phyloP scores from a whole-genome alignment of 1,140 invertebrate genomes.

The Orchestia grillus region DNA sequence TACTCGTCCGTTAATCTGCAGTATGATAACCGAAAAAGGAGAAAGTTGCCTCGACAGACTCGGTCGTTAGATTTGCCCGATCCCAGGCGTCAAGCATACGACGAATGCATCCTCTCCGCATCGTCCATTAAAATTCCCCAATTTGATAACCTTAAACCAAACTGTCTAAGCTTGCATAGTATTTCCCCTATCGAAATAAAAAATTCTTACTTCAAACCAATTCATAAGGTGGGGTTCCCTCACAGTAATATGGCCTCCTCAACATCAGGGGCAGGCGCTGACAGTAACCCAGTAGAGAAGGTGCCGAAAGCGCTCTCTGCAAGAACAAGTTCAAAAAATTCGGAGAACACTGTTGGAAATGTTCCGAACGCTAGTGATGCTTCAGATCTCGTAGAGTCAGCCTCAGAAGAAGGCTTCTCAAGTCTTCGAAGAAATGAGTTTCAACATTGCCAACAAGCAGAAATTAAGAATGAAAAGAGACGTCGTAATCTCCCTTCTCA shows the following conservation, averaged over 20 bases:
- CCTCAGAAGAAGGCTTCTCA: not conserved
- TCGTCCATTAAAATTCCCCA: conserved; percentile 13
- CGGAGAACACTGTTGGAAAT: not conserved
- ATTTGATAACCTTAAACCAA: not conserved
- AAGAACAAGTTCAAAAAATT: not conserved
- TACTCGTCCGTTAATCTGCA: not conserved
- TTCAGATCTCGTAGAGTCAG: not conserved
- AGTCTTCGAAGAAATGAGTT: not conserved
- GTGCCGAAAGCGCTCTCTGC: not conserved
- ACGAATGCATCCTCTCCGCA: not conserved
- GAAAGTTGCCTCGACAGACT: conserved; percentile 1
- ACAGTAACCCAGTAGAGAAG: not conserved
- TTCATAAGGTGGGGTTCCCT: not conserved
- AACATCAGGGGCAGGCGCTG: not conserved
- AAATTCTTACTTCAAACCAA: conserved; percentile 9
- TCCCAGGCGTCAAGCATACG: not conserved
- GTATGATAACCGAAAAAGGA: not conserved
- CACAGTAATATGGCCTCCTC: not conserved
- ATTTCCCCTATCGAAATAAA: not conserved
- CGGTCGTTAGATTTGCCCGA: conserved; percentile 9
- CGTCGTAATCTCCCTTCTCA: not conserved
- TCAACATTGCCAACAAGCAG: not conserved
- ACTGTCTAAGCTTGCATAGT: not conserved
- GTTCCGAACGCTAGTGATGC: not conserved
- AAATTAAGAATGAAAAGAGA: not conserved